Evolutionary conservation across 2,797 vertebrate genomes (phyloP), one percentile per base, ranked within the genome.

Genomic region (Leuciscus waleckii): DNA sequence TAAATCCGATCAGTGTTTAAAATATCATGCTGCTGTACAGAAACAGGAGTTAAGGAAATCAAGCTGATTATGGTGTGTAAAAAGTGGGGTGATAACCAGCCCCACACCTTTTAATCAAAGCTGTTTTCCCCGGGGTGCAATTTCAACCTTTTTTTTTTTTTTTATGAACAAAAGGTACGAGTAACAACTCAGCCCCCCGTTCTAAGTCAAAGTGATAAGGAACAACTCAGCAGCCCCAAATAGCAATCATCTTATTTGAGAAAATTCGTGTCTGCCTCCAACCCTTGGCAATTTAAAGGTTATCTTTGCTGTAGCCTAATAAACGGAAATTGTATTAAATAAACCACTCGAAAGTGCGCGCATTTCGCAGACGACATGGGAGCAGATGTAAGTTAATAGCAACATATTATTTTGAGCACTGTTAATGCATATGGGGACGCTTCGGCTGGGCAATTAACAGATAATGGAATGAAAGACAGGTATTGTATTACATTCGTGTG

Each of bases 51-150:
- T 85, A 84, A 58, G 58, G 84, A 85, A 87, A 83, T 85, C 80
- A 81, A 87, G 84, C 83, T 86, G 82, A 90, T 81, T 67, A 81
- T 77, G 56, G 79, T 32, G 86, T 78, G 82, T 82, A 84, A 83
- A 86, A 75, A 87, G 86, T 43, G 29, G 79, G 68, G 85, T 63
- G 88, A 85, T 76, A 89, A 89, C 83, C 79, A 89, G 87, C 88
- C 77, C 84, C 88, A 88, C 90, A 91, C 90, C 90, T 92, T 91
- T 91, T 92, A 90, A 90, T 91, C 90, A 92, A 91, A 92, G 91
- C 90, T 90, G 89, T 91, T 91, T 89, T 91, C 90, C 88, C 90
- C 51, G 81, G 91, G 90, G 91, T 89, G 91, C 91, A 92, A 92
- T 92, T 92, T 92, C 90, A 90, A 92, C 90, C 90, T 90, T 91